Conservation (phyloP, 2,113 vertebrate genomes). For the Phylloscopus trochilus region DNA sequence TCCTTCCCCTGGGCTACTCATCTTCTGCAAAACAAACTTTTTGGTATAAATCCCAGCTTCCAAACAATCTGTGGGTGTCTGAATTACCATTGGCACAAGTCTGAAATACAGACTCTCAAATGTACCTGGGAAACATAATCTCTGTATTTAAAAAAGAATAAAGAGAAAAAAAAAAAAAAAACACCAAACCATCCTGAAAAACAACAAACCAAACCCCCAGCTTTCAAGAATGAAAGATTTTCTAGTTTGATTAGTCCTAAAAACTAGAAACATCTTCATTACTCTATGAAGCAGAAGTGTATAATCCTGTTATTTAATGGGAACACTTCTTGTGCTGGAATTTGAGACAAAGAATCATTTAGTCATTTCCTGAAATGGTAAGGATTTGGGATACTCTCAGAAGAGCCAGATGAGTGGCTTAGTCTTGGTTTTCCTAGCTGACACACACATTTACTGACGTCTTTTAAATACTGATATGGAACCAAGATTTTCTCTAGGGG, state of each 20-base stretch:
- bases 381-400: background rate
- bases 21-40: background rate
- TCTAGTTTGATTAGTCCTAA: background rate
- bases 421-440: background rate
- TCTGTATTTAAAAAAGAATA: background rate
- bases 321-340: background rate
- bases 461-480: background rate
- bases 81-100: background rate
- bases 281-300: background rate
- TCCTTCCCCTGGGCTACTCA: background rate
- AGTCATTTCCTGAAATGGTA: background rate
- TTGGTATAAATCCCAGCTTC: background rate
- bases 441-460: background rate
- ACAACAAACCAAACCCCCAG: background rate
- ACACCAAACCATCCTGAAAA: background rate
- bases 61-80: background rate
- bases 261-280: background rate
- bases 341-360: background rate
- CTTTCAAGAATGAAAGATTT: background rate
- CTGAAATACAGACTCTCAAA: background rate
- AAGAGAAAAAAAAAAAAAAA: background rate
- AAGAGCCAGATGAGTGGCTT: background rate
- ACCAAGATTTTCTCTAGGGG: background rate
- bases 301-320: background rate
- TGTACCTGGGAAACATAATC: background rate